These are phyloP conservation scores for Arbacia lixula DNA, from an alignment of 53 echinoderm and acorn worm species.

Conservation along the genomic window DNA sequence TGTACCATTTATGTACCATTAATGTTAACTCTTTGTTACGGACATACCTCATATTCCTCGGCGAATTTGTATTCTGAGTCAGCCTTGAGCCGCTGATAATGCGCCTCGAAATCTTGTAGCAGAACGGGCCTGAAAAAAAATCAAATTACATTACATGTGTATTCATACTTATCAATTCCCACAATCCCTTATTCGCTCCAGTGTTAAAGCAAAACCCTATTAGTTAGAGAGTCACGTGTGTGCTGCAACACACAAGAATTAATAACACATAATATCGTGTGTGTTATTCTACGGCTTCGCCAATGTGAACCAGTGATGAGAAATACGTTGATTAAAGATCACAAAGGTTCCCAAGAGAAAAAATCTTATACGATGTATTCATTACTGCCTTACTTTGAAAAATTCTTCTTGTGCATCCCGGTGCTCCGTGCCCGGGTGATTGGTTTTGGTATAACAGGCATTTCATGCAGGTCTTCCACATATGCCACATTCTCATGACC, in stretches of 20 bases:
- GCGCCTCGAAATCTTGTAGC: background rate
- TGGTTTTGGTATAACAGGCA: background rate
- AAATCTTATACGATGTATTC: no score
- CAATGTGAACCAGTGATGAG: no score
- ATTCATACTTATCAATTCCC: no score
- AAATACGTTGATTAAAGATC: no score
- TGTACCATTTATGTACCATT: no score
- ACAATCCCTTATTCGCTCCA: no score
- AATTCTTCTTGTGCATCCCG: slow-evolving; percentile 8
- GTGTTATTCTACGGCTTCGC: no score
- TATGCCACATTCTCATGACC: background rate
- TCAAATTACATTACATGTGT: background rate
- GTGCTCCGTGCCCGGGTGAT: background rate
- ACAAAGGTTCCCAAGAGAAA: no score
- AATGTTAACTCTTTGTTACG: background rate
- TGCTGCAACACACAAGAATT: no score
- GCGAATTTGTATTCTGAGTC: background rate
- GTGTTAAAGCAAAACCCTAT: no score
- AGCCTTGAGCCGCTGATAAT: background rate
- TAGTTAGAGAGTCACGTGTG: no score
- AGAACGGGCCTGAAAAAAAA: background rate
- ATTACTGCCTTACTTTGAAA: slow-evolving; percentile 10
- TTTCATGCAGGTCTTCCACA: background rate
- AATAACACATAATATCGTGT: no score
- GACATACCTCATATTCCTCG: background rate